phyloP scores from a whole-genome alignment of 2,888 invertebrate species.

The Papilio elwesi region DNA sequence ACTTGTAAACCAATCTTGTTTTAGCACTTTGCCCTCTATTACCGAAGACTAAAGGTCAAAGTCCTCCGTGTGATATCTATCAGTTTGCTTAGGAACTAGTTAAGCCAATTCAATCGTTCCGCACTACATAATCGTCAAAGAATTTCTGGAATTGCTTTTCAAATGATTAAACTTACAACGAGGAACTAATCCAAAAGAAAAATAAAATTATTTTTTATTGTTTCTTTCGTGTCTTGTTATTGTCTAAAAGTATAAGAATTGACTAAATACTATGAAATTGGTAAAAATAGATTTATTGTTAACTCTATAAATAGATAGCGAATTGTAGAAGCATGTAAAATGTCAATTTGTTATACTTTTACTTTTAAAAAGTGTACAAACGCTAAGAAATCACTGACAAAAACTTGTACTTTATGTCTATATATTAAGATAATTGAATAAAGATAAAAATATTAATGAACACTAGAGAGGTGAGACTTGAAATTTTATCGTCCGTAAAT shows the following conservation, averaged over 20 bases:
- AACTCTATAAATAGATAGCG: conserved; percentile 4
- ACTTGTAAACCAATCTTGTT: conserved; percentile 4
- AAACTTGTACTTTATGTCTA: neutral
- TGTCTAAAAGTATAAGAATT: neutral
- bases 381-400: neutral
- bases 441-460: neutral
- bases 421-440: neutral
- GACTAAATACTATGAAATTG: conserved; percentile 19
- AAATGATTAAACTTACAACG: conserved; percentile 27
- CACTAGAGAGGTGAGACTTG: no score
- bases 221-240: neutral
- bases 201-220: conserved; percentile 9
- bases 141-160: conserved; percentile 36
- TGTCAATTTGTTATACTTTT: conserved; percentile 19
- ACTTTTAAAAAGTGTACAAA: conserved; percentile 8
- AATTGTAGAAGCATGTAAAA: conserved; percentile 16
- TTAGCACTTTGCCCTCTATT: conserved; percentile 24
- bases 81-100: conserved; percentile 24
- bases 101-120: conserved; percentile 28
- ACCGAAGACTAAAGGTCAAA: conserved; percentile 16
- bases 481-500: no score
- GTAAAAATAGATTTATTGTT: conserved; percentile 8
- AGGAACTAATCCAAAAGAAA: conserved; percentile 27
- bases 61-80: conserved; percentile 14
- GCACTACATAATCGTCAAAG: conserved; percentile 21